Evolutionary conservation across 1,140 invertebrate species (phyloP).

Genomic region (Acyrthosiphon pisum): DNA sequence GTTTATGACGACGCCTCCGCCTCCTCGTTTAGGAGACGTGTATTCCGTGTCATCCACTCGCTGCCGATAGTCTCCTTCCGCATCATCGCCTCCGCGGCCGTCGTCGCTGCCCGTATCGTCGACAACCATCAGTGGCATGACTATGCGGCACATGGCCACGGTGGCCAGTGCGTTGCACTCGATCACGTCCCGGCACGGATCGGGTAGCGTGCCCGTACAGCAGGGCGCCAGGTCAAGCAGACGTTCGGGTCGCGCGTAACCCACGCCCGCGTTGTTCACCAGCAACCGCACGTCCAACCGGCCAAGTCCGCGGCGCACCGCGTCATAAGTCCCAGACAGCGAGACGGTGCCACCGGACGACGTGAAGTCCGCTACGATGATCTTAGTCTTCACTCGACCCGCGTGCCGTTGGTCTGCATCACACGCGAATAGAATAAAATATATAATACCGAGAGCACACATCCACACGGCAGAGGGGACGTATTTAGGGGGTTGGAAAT

Average conservation of each 20-base stretch:
- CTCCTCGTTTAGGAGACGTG: conserved; percentile 80
- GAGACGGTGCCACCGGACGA: neutral
- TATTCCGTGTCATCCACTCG: conserved; percentile 64
- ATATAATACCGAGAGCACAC: no score
- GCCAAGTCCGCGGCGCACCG: conserved; percentile 66
- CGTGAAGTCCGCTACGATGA: neutral
- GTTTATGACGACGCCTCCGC: conserved; percentile 91
- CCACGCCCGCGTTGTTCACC: conserved; percentile 95
- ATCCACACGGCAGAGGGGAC: no score
- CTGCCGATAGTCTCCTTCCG: conserved; percentile 61
- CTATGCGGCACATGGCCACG: conserved; percentile 73
- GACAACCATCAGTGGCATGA: conserved; percentile 79
- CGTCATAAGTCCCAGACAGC: neutral
- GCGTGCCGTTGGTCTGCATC: neutral
- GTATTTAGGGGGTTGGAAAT: no score
- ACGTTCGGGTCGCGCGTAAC: conserved; percentile 86
- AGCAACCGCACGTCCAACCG: conserved; percentile 90
- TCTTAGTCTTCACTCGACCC: neutral
- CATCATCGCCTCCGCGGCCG: conserved; percentile 69
- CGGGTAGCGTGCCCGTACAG: neutral
- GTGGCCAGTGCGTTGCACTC: conserved; percentile 71
- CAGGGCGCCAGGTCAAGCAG: conserved; percentile 72
- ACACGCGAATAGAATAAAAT: no score
- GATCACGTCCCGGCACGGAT: conserved; percentile 64
- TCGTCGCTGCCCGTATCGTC: neutral